These are phyloP conservation scores for Drosophila hydei DNA, from an alignment of 1,140 invertebrate species.

Conservation along the genomic window DNA sequence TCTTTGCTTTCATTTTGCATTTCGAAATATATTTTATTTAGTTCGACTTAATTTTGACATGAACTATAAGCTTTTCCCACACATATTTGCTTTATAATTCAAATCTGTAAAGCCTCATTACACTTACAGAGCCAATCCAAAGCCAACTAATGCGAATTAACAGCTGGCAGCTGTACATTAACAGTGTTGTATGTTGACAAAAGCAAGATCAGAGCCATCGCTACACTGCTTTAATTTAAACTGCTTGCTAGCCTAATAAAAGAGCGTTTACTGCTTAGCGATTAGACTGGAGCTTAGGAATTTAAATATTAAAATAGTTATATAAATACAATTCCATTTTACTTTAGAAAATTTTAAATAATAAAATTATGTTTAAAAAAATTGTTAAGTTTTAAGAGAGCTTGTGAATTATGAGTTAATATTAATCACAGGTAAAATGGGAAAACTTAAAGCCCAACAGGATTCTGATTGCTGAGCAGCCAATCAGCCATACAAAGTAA, in stretches of 20 bases:
- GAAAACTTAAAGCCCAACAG: constrained; percentile 16
- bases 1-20: not conserved
- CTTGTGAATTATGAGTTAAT: constrained; percentile 5
- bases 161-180: not conserved
- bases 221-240: constrained; percentile 1
- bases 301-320: no score
- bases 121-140: not conserved
- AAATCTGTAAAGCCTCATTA: no score
- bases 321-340: no score
- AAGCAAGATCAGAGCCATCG: not conserved
- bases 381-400: not conserved
- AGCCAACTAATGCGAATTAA: not conserved
- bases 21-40: no score
- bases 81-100: no score
- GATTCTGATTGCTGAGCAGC: constrained; percentile 15
- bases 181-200: not conserved
- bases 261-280: no score
- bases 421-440: constrained; percentile 9
- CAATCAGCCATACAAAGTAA: constrained; percentile 35
- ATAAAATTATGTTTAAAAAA: not conserved
- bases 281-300: no score
- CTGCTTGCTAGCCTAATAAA: not conserved
- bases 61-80: no score
- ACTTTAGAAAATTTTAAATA: no score
- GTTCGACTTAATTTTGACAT: no score